Base-by-base conservation (phyloP, 2,888 invertebrate species). In the Tupiocoris notatus region DNA sequence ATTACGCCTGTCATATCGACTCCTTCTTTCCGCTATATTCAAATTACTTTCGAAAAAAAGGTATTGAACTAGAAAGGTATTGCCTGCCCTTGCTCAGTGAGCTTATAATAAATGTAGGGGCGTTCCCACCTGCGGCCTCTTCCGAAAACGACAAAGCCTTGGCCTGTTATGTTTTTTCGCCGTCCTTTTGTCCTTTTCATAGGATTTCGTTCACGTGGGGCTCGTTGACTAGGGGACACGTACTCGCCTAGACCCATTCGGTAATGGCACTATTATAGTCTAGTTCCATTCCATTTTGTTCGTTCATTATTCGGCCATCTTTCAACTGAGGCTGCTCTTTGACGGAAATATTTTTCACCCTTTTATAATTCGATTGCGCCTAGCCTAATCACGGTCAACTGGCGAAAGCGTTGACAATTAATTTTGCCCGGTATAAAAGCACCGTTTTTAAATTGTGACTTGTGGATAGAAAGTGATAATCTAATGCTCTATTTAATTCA, bases 251-350 rank as follows among this genome's bases (percentile, higher is more conserved):
- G 24, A 61, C 61, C 61, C 61, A 73, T 73, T 73, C 39, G 61
- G 62, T 73, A 73, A 73, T 73, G 73, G 62, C 73, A 73, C 73
- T 63, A 73, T 73, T 73, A 73, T 73, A 63, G 73, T 73, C 62
- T 73, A 73, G 73, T 39, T 73, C 63, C 73, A 73, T 73, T 73
- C 63, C 73, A 62, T 62, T 73, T 63, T 39, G 39, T 39, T 12
- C 39, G 62, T 62, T 63, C 63, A 23, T 58, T 58, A 22, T 70
- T 24, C 68, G 24, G 59, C 59, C 70, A 70, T 59, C 39, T 39
- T 39, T 39, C 39, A 39, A 39, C 39, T 39, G 12, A n/a, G n/a
- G 39, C 39, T 39, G 12, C 12, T 39, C 39, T 39, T 39, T 12
- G 6, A 39, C 6, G 39, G 3, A 39, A 39, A 39, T 39, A 39